phyloP scores from a whole-genome alignment of 2,888 invertebrate species.

The Drosophila vallismaia region DNA sequence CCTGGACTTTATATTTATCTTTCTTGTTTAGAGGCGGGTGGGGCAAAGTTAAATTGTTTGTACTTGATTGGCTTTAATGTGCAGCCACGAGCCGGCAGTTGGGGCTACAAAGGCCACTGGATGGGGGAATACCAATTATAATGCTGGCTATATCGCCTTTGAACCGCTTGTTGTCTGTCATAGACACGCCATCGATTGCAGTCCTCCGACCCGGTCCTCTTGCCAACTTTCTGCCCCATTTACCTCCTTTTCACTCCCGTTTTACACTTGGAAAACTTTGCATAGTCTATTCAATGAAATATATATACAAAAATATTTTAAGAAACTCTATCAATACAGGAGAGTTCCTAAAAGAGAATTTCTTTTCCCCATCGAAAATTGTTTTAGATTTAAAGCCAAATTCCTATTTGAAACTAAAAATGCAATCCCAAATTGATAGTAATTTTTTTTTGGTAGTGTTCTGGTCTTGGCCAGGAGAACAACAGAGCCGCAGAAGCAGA shows the following conservation, averaged over 20 bases:
- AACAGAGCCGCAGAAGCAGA: slow-evolving; percentile 16
- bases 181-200: slow-evolving; percentile 65
- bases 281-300: too few relatives aligned
- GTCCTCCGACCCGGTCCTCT: slow-evolving; percentile 27
- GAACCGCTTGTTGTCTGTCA: slow-evolving; percentile 62
- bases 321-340: too few relatives aligned
- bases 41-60: slow-evolving; percentile 21
- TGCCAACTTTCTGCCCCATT: slow-evolving; percentile 64
- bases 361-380: too few relatives aligned
- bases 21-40: slow-evolving; percentile 24
- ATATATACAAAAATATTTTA: too few relatives aligned
- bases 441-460: slow-evolving; percentile 5
- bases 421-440: not conserved
- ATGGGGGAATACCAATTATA: slow-evolving; percentile 60
- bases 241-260: slow-evolving; percentile 37
- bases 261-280: slow-evolving; percentile 11
- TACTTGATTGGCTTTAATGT: slow-evolving; percentile 55
- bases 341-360: too few relatives aligned
- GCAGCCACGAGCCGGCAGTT: slow-evolving; percentile 12
- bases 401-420: too few relatives aligned
- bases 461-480: slow-evolving; percentile 34
- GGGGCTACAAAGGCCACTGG: not conserved
- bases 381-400: too few relatives aligned
- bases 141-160: slow-evolving; percentile 61
- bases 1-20: slow-evolving; percentile 17